Evolutionary conservation across 37 sponge, comb jelly and placozoan genomes (phyloP).

Genomic region (Tethya wilhelma): DNA sequence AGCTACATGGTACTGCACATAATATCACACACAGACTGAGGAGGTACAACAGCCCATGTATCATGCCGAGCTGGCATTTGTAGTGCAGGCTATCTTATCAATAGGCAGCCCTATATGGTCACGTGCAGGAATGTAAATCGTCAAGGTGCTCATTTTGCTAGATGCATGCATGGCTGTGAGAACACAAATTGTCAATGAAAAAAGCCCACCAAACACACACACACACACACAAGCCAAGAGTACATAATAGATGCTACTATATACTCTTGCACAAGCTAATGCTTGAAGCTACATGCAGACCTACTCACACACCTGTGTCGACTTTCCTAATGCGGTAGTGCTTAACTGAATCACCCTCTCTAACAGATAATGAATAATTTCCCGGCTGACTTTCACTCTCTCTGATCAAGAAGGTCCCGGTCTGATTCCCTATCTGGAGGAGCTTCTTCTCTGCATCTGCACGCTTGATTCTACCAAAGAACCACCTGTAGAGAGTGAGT

Average conservation of each 20-base stretch:
- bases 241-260: too few species aligned
- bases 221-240: constrained; percentile 9
- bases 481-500: constrained; percentile 59
- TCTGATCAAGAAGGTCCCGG: constrained; percentile 86
- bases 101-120: too few species aligned
- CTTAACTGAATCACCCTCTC: constrained; percentile 88
- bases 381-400: constrained; percentile 96
- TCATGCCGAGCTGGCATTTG: too few species aligned
- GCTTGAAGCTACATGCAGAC: background rate
- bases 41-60: too few species aligned
- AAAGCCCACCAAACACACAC: constrained; percentile 10
- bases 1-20: too few species aligned
- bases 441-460: constrained; percentile 93
- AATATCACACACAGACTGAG: too few species aligned
- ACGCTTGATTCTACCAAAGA: constrained; percentile 84
- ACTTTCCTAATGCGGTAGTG: constrained; percentile 91
- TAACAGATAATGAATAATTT: constrained; percentile 85
- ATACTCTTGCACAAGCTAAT: background rate
- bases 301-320: constrained; percentile 49
- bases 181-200: too few species aligned
- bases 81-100: too few species aligned
- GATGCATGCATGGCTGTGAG: too few species aligned
- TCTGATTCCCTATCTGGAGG: constrained; percentile 58
- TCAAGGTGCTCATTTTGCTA: too few species aligned
- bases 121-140: too few species aligned